Percentiles rank a stretch among this genome's conserved stretches.
These are phyloP conservation scores for Heteractis magnifica DNA, from an alignment of 92 coral and sea anemone species.

Conservation along the genomic window DNA sequence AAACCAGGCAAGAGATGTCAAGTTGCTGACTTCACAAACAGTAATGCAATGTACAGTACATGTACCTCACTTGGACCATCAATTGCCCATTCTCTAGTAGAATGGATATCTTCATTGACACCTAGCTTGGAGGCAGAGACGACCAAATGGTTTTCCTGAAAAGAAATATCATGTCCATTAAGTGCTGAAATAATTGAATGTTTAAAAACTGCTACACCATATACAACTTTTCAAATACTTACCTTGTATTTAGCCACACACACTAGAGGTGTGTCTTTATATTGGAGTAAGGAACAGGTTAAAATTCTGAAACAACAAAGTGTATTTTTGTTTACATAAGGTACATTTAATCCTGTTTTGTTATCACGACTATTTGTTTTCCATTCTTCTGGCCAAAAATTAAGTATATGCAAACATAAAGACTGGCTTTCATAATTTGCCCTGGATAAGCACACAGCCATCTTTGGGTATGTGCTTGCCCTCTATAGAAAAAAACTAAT, in stretches of 20 bases:
- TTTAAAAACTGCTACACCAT: neutral
- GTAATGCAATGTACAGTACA: neutral
- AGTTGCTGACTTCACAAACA: neutral
- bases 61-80: slow-evolving; percentile 50
- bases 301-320: slow-evolving; percentile 4
- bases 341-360: too few relatives aligned
- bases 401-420: too few relatives aligned
- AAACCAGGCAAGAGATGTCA: neutral
- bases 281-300: slow-evolving; percentile 8
- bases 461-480: too few relatives aligned
- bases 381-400: too few relatives aligned
- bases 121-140: neutral
- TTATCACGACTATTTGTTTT: too few relatives aligned
- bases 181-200: neutral
- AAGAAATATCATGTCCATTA: neutral
- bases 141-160: slow-evolving; percentile 14
- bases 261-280: neutral
- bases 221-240: neutral
- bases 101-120: neutral
- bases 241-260: slow-evolving; percentile 30
- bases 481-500: too few relatives aligned
- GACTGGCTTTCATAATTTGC: too few relatives aligned
- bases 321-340: too few relatives aligned
- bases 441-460: too few relatives aligned
- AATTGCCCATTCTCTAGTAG: slow-evolving; percentile 21